phyloP scores from a whole-genome alignment of 64 coral and sea anemone genomes.

The Porites australiensis region DNA sequence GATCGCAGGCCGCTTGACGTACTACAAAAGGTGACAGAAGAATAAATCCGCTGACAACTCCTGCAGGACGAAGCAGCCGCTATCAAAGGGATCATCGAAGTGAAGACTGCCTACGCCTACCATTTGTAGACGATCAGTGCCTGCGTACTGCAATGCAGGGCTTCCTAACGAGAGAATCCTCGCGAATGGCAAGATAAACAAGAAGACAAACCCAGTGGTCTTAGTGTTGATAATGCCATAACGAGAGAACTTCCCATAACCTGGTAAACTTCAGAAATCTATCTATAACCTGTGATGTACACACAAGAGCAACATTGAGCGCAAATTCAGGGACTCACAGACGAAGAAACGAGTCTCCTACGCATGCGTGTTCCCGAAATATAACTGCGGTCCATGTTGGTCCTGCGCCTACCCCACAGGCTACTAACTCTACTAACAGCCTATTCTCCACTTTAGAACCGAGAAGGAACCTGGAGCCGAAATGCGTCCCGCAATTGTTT shows the following conservation, averaged over 20 bases:
- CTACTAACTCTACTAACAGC: not conserved
- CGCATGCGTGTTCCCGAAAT: too few relatives aligned
- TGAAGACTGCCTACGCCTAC: slow-evolving; percentile 6
- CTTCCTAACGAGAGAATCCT: too few relatives aligned
- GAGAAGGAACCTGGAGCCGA: too few relatives aligned
- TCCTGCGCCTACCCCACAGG: too few relatives aligned
- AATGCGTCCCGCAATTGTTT: too few relatives aligned
- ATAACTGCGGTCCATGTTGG: too few relatives aligned
- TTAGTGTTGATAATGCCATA: slow-evolving; percentile 9
- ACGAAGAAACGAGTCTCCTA: too few relatives aligned
- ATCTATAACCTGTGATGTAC: not conserved
- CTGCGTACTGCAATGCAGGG: not conserved
- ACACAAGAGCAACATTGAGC: too few relatives aligned
- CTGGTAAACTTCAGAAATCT: not conserved
- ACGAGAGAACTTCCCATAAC: not conserved
- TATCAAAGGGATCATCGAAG: not conserved
- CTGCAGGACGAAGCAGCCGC: not conserved
- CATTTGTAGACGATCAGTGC: slow-evolving; percentile 5
- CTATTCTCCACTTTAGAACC: too few relatives aligned
- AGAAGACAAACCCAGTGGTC: not conserved
- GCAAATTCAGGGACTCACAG: too few relatives aligned
- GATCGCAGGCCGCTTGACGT: too few relatives aligned
- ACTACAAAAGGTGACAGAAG: too few relatives aligned
- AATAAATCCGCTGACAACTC: not conserved
- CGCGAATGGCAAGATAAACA: not conserved